Evolutionary conservation across 2,113 vertebrate genomes (phyloP).

Genomic region (Lagenorhynchus albirostris): DNA sequence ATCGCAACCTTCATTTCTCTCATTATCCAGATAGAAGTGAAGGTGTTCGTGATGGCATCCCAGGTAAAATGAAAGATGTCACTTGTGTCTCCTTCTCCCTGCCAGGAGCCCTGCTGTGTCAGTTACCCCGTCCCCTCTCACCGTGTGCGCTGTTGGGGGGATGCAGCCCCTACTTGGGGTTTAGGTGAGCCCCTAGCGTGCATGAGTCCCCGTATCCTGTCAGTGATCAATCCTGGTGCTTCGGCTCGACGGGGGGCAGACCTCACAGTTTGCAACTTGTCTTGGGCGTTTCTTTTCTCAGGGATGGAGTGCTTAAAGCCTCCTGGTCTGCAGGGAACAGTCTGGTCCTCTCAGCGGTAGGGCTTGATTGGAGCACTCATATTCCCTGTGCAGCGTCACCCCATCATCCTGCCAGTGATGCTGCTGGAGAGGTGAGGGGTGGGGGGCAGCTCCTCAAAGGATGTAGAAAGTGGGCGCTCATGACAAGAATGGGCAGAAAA

Average conservation of each 20-base stretch:
- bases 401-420: fast-evolving
- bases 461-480: fast-evolving
- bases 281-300: fast-evolving
- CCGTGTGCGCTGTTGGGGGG: fast-evolving
- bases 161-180: fast-evolving
- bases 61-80: not conserved
- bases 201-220: fast-evolving
- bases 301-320: fast-evolving
- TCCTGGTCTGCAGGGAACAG: no score
- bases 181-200: fast-evolving
- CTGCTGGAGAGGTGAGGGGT: fast-evolving
- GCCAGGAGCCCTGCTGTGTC: not conserved
- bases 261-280: fast-evolving
- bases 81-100: not conserved
- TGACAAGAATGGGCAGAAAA: not conserved
- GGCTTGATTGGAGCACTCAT: no score
- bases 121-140: fast-evolving
- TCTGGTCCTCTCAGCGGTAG: fast-evolving
- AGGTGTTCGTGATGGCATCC: fast-evolving
- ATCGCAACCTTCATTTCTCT: fast-evolving
- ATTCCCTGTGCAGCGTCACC: fast-evolving
- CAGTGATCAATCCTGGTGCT: fast-evolving
- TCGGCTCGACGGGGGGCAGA: fast-evolving
- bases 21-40: no score
- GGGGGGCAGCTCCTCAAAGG: not conserved